These are phyloP conservation scores for Oreochromis grahami DNA, from an alignment of 2,797 vertebrate genomes.

Conservation along the genomic window DNA sequence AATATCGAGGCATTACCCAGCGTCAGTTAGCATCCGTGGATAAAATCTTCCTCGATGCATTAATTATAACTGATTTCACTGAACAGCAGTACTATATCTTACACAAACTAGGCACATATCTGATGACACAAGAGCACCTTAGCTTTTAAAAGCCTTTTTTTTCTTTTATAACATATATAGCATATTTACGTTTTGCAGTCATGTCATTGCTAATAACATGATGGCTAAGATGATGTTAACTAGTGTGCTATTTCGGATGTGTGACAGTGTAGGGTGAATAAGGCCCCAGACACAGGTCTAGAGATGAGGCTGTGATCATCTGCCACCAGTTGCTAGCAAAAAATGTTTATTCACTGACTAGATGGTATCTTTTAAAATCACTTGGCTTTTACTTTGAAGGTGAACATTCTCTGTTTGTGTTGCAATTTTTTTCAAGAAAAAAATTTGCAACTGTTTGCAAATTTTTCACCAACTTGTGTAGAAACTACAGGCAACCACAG, in stretches of 20 bases:
- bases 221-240: neutral
- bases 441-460: neutral
- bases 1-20: neutral
- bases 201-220: neutral
- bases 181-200: neutral
- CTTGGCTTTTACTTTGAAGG: neutral
- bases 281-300: neutral
- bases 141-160: neutral
- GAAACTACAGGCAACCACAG: neutral
- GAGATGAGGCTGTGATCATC: neutral
- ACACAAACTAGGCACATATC: neutral
- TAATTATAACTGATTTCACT: neutral
- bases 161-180: neutral
- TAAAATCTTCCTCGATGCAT: neutral
- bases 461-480: neutral
- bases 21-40: neutral
- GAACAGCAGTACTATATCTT: neutral
- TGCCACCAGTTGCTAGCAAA: neutral
- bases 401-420: neutral
- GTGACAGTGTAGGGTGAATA: neutral
- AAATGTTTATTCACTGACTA: neutral
- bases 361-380: neutral
- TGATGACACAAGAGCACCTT: neutral
- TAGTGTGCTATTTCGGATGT: neutral
- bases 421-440: neutral